A percentile compares a stretch with the other conserved stretches of the same genome.
Evolutionary conservation across 2,113 vertebrate species (phyloP).

Genomic region (Xiphophorus couchianus): DNA sequence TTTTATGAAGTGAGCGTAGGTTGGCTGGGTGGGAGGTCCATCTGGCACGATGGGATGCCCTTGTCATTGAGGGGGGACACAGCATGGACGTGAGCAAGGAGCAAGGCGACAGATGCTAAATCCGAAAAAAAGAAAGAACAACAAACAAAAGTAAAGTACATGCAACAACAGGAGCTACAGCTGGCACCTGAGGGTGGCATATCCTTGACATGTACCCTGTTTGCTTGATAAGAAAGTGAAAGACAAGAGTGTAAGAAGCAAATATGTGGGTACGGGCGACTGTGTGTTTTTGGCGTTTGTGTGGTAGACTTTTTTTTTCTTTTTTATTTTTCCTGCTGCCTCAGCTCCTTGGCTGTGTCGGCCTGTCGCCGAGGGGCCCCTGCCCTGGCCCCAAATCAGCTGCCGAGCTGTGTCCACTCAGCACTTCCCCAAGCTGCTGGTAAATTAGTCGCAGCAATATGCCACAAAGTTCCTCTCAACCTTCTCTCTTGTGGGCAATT

Average conservation of each 20-base stretch:
- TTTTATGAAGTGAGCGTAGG: conserved; percentile 62
- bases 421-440: conserved; percentile 70
- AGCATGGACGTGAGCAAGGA: conserved; percentile 64
- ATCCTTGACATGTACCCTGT: conserved; percentile 60
- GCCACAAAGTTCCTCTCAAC: conserved; percentile 53
- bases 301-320: conserved; percentile 34
- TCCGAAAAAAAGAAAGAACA: background rate
- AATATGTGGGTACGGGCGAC: conserved; percentile 30
- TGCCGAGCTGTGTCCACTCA: conserved; percentile 75
- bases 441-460: conserved; percentile 78
- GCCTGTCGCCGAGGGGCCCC: conserved; percentile 72
- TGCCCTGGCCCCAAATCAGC: conserved; percentile 68
- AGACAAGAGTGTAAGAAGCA: conserved; percentile 42
- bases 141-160: conserved; percentile 39
- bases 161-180: conserved; percentile 57
- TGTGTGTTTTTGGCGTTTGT: conserved; percentile 42
- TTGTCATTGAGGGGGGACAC: conserved; percentile 68
- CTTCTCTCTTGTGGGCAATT: conserved; percentile 59
- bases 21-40: conserved; percentile 71
- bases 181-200: conserved; percentile 65
- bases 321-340: conserved; percentile 59
- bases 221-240: conserved; percentile 47
- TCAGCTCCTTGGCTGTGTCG: conserved; percentile 77
- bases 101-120: conserved; percentile 73
- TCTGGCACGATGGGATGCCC: conserved; percentile 75